Percentiles rank a stretch among this genome's conserved stretches.
Conservation (phyloP, 2,113 vertebrate species). For the Nibea coibor region DNA sequence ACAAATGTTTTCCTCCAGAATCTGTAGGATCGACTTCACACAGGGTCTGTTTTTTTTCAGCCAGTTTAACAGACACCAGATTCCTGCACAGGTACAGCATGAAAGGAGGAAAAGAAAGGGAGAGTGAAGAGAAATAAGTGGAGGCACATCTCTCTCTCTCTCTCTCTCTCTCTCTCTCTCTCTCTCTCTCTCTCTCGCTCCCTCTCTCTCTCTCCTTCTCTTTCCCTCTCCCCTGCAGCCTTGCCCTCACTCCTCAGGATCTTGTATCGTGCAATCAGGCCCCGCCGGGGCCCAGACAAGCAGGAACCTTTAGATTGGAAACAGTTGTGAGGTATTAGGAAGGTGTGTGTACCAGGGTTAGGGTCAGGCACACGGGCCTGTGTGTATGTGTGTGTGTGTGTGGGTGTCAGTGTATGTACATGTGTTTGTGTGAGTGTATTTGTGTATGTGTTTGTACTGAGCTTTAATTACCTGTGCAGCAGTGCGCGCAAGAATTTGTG, state of each 20-base stretch:
- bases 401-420: slow-evolving; percentile 33
- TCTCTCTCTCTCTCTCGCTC: slow-evolving; percentile 59
- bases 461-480: slow-evolving; percentile 67
- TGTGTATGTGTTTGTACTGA: slow-evolving; percentile 52
- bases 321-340: slow-evolving; percentile 85
- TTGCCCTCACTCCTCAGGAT: slow-evolving; percentile 74
- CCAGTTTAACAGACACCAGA: slow-evolving; percentile 67
- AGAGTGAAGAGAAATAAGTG: slow-evolving; percentile 44
- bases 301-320: slow-evolving; percentile 87
- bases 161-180: slow-evolving; percentile 38
- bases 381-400: slow-evolving; percentile 10
- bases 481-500: slow-evolving; percentile 4
- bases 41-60: slow-evolving; percentile 41
- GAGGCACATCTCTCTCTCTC: slow-evolving; percentile 41
- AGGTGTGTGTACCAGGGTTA: slow-evolving; percentile 78
- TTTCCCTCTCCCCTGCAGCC: slow-evolving; percentile 58
- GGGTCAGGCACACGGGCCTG: slow-evolving; percentile 64
- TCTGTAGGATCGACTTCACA: slow-evolving; percentile 52
- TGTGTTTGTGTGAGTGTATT: slow-evolving; percentile 47
- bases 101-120: slow-evolving; percentile 56
- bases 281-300: slow-evolving; percentile 81
- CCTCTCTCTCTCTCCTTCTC: slow-evolving; percentile 36
- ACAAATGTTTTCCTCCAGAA: slow-evolving; percentile 68
- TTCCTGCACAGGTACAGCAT: slow-evolving; percentile 71
- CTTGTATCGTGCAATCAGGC: slow-evolving; percentile 83